phyloP scores from a whole-genome alignment of 30 jellyfish, hydroid and myxozoan genomes.

The Phacellophora camtschatica region DNA sequence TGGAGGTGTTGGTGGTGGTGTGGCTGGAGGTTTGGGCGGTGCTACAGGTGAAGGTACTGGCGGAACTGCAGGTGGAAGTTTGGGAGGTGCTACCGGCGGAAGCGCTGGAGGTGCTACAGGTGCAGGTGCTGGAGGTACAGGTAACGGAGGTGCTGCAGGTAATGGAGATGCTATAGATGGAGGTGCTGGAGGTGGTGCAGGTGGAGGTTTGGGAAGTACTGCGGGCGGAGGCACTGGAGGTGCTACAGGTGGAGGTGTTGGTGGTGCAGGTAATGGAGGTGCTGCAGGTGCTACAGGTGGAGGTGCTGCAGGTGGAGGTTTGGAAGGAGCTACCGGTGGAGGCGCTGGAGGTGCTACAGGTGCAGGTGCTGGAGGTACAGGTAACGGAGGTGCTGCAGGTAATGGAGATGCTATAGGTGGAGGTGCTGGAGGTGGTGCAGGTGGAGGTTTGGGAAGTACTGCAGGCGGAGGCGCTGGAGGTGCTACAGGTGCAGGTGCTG shows the following conservation, averaged over 20 bases:
- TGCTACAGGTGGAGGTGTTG: constrained; percentile 29
- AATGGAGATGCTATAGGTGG: neutral
- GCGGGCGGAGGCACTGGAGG: constrained; percentile 42
- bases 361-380: neutral
- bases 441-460: neutral
- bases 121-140: constrained; percentile 44
- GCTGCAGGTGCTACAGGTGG: neutral
- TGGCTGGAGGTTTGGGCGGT: neutral
- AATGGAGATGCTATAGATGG: constrained; percentile 19
- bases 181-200: constrained; percentile 43
- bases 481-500: neutral
- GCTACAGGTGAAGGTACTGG: neutral
- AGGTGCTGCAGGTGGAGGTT: neutral
- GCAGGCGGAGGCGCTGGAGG: neutral
- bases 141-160: constrained; percentile 15
- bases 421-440: neutral
- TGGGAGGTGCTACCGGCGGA: neutral
- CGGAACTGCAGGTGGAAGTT: neutral
- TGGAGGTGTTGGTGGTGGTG: neutral
- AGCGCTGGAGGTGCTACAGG: constrained; percentile 54
- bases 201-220: constrained; percentile 28
- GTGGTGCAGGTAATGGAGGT: neutral
- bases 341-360: constrained; percentile 41
- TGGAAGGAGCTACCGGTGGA: neutral
- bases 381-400: neutral